phyloP scores from a whole-genome alignment of 2,113 vertebrate genomes.

The Speoplatyrhinus poulsoni region DNA sequence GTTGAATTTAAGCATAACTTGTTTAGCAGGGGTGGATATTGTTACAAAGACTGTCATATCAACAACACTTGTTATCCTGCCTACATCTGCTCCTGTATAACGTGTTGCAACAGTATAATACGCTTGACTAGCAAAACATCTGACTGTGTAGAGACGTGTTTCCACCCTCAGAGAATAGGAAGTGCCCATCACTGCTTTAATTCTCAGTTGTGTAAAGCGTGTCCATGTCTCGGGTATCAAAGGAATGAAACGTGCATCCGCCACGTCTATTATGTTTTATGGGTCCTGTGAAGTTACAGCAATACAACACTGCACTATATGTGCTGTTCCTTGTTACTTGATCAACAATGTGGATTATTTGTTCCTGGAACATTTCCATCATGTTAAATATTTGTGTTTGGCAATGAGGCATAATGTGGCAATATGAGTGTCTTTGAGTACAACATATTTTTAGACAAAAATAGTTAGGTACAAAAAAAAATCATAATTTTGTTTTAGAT shows the following conservation, averaged over 20 bases:
- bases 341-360: no score
- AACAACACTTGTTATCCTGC: background rate
- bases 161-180: constrained; percentile 19
- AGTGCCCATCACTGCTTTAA: constrained; percentile 45
- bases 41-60: background rate
- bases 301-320: no score
- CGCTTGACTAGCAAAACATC: background rate
- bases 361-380: no score
- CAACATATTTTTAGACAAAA: no score
- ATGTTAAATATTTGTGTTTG: no score
- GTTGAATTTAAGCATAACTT: no score
- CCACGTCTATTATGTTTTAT: constrained; percentile 33
- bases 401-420: no score
- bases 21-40: background rate
- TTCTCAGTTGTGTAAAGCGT: constrained; percentile 51
- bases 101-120: background rate
- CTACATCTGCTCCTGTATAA: background rate
- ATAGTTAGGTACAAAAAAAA: no score
- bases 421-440: no score
- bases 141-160: background rate
- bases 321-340: no score
- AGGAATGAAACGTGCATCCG: constrained; percentile 35
- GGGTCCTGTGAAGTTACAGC: background rate
- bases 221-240: constrained; percentile 51
- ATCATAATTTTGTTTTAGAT: no score